These are phyloP conservation scores for Ephialtes manifestator DNA, from an alignment of 2,888 invertebrate genomes.

Conservation along the genomic window DNA sequence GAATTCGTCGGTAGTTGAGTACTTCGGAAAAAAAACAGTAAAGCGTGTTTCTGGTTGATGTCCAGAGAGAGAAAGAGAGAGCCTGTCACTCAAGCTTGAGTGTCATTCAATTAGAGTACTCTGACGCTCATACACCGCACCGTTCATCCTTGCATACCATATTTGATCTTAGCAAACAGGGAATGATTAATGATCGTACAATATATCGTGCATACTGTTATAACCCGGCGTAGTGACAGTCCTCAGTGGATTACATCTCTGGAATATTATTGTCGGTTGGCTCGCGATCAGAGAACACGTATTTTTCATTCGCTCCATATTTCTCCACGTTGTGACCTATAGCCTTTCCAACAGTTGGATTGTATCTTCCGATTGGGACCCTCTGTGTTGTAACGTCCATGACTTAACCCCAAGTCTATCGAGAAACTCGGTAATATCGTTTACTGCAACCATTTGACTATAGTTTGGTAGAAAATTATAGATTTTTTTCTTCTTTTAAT, in stretches of 20 bases:
- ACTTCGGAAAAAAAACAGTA: not conserved
- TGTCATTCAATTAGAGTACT: constrained; percentile 59
- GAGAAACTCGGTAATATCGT: too few relatives aligned
- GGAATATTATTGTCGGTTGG: constrained; percentile 53
- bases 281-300: constrained; percentile 30
- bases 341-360: not conserved
- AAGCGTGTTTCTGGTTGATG: not conserved
- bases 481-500: too few relatives aligned
- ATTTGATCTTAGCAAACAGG: constrained; percentile 64
- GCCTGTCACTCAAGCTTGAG: constrained; percentile 29
- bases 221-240: constrained; percentile 42
- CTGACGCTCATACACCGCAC: constrained; percentile 19
- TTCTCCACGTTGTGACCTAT: constrained; percentile 20
- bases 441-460: too few relatives aligned
- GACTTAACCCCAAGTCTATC: too few relatives aligned
- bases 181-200: constrained; percentile 62
- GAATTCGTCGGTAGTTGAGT: constrained; percentile 15
- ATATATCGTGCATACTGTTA: constrained; percentile 42
- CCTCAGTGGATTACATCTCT: constrained; percentile 59
- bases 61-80: not conserved
- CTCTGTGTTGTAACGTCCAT: not conserved
- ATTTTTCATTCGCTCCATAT: constrained; percentile 40
- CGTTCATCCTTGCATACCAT: constrained; percentile 46
- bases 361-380: not conserved
- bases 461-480: too few relatives aligned